These are phyloP conservation scores for Leuciscus waleckii DNA, from an alignment of 2,797 vertebrate genomes.

Conservation along the genomic window DNA sequence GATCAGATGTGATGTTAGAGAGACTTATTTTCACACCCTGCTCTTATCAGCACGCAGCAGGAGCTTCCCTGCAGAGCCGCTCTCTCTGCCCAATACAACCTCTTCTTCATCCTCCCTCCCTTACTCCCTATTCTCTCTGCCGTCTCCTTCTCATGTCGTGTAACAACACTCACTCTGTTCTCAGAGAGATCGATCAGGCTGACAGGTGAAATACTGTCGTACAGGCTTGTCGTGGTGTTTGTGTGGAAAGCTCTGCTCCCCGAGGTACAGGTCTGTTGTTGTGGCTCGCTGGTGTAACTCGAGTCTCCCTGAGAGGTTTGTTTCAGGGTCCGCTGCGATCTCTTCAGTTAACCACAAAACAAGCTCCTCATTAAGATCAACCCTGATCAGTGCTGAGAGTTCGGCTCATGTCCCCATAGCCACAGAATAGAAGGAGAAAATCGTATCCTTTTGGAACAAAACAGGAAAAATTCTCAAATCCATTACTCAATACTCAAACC, in stretches of 20 bases:
- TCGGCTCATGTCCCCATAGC: neutral
- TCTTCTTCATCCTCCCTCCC: constrained; percentile 46
- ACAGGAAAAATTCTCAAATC: neutral
- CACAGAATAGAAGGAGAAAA: neutral
- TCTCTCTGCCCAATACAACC: constrained; percentile 66
- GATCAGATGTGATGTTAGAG: constrained; percentile 67
- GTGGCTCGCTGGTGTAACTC: constrained; percentile 64
- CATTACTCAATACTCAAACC: neutral
- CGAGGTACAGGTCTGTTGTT: constrained; percentile 59
- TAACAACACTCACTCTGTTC: constrained; percentile 27
- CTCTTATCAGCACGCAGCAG: constrained; percentile 82
- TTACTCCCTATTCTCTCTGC: constrained; percentile 20
- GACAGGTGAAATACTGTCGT: constrained; percentile 34
- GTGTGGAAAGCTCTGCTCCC: constrained; percentile 23
- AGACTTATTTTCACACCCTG: constrained; percentile 69
- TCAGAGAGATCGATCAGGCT: constrained; percentile 42
- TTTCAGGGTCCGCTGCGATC: constrained; percentile 44
- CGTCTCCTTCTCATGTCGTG: constrained; percentile 11
- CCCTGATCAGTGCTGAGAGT: neutral
- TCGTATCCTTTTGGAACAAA: neutral
- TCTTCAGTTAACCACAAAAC: constrained; percentile 36
- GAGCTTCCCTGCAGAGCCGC: constrained; percentile 74
- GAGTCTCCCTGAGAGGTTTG: constrained; percentile 62
- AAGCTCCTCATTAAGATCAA: constrained; percentile 48
- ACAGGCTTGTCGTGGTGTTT: constrained; percentile 9